Evolutionary conservation across 1,140 invertebrate species (phyloP).

Genomic region (Anoplolepis gracilipes): DNA sequence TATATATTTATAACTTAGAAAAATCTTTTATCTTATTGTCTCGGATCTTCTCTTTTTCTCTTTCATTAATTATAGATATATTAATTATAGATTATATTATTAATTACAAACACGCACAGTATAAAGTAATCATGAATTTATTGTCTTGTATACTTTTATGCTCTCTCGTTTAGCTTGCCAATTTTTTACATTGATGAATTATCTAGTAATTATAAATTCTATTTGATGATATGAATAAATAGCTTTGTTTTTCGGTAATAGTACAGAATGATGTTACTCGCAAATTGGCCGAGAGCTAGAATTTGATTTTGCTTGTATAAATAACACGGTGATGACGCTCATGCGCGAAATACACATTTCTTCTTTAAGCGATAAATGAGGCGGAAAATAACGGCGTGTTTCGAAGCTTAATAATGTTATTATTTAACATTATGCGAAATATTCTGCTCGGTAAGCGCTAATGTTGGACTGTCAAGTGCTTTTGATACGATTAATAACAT

Average conservation of each 20-base stretch:
- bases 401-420: not conserved
- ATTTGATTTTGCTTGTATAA: constrained; percentile 51
- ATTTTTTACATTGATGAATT: not conserved
- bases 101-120: too few relatives aligned
- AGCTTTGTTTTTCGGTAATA: not conserved
- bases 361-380: constrained; percentile 14
- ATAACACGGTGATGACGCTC: constrained; percentile 41
- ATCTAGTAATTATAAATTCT: not conserved
- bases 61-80: too few relatives aligned
- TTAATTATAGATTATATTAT: too few relatives aligned
- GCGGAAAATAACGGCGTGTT: constrained; percentile 4
- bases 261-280: not conserved
- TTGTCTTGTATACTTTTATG: not conserved
- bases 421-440: not conserved
- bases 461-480: not conserved
- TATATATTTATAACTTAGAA: too few relatives aligned
- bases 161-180: not conserved
- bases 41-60: too few relatives aligned
- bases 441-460: not conserved
- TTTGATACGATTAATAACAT: too few relatives aligned
- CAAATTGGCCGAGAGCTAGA: not conserved
- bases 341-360: not conserved
- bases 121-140: too few relatives aligned
- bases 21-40: too few relatives aligned
- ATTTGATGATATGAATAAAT: not conserved